These are phyloP conservation scores for Spodoptera picta DNA, from an alignment of 2,888 invertebrate genomes.

Conservation along the genomic window DNA sequence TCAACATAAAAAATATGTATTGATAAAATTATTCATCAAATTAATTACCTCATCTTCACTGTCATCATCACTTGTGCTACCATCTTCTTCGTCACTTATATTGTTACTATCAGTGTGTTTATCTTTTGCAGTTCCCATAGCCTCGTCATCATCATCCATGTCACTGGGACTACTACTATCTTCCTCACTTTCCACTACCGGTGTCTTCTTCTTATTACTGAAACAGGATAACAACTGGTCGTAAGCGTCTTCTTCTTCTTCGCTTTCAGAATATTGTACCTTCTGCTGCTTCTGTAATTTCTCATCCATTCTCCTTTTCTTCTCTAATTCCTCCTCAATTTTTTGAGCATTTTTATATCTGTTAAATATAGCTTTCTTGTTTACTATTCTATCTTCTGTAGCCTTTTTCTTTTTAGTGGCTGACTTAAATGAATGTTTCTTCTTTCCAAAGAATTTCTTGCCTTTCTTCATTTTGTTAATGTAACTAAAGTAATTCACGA, in stretches of 20 bases:
- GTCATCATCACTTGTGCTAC: slow-evolving; percentile 22
- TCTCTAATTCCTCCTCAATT: slow-evolving; percentile 82
- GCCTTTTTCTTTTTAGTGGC: slow-evolving; percentile 69
- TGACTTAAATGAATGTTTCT: slow-evolving; percentile 64
- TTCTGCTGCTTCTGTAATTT: slow-evolving; percentile 72
- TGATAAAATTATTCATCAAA: not conserved
- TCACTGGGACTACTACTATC: slow-evolving; percentile 59
- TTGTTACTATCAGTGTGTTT: slow-evolving; percentile 4
- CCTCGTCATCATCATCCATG: slow-evolving; percentile 31
- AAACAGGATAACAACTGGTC: slow-evolving; percentile 87
- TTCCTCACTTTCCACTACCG: slow-evolving; percentile 69
- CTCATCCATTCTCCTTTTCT: slow-evolving; percentile 77
- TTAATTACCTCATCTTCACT: slow-evolving; percentile 51
- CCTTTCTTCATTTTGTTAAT: slow-evolving; percentile 68
- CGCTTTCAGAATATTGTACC: slow-evolving; percentile 84
- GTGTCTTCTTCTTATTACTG: slow-evolving; percentile 59
- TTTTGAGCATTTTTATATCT: slow-evolving; percentile 84
- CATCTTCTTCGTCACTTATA: slow-evolving; percentile 10
- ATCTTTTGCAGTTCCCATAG: slow-evolving; percentile 13
- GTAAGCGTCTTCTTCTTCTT: slow-evolving; percentile 84
- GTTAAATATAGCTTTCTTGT: slow-evolving; percentile 84
- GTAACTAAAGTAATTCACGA: not conserved
- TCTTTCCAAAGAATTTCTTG: slow-evolving; percentile 69
- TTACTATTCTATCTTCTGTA: slow-evolving; percentile 67
- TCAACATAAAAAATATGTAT: no score